Conservation (phyloP, 1,140 invertebrate species). For the Steinernema feltiae region DNA sequence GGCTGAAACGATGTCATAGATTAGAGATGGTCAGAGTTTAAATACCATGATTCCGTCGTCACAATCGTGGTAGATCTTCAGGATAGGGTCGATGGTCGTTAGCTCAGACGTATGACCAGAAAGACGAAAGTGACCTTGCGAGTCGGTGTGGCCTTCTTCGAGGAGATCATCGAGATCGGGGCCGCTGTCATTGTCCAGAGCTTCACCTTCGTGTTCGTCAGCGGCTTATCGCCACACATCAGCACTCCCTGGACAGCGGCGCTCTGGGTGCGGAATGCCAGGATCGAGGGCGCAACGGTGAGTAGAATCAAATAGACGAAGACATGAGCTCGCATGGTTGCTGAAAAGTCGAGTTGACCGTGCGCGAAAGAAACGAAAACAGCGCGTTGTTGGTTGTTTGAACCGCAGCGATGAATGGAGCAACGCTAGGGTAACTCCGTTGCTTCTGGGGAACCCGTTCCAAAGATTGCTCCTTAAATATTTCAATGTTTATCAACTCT, state of each 20-base stretch:
- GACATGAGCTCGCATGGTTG: background rate
- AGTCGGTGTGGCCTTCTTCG: constrained; percentile 48
- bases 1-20: constrained; percentile 23
- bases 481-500: background rate
- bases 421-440: background rate
- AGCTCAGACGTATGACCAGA: constrained; percentile 28
- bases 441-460: background rate
- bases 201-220: constrained; percentile 35
- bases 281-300: background rate
- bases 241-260: constrained; percentile 35
- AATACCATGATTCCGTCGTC: constrained; percentile 31
- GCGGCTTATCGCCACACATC: constrained; percentile 33
- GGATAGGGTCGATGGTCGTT: constrained; percentile 34
- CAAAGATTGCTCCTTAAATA: background rate
- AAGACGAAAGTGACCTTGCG: constrained; percentile 25
- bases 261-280: constrained; percentile 21
- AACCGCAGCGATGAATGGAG: background rate
- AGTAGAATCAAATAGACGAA: background rate
- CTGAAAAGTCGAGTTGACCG: no score
- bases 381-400: background rate
- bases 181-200: constrained; percentile 36
- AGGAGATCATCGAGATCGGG: constrained; percentile 49
- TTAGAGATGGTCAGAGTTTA: background rate
- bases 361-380: background rate
- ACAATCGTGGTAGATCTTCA: constrained; percentile 37